Evolutionary conservation across 2,113 vertebrate genomes (phyloP), one percentile per base, ranked within the genome.

Genomic region (Hippocampus comes): DNA sequence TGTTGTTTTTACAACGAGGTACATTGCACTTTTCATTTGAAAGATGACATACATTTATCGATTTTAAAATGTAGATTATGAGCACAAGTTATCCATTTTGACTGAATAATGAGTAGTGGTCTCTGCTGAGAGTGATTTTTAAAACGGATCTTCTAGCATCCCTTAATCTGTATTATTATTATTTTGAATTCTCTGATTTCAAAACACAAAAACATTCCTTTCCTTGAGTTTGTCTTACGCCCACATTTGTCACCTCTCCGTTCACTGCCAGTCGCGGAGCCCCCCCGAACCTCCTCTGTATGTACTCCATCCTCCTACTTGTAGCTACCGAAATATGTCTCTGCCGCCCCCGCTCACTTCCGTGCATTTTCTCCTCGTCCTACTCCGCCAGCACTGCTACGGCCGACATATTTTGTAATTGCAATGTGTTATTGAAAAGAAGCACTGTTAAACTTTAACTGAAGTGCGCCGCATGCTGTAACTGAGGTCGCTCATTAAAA

Each of bases 231-330:
- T 80, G 74, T 83, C 59, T 80, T 71, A 55, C 85, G 23, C 89
- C 83, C 84, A 86, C 87, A 74, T 71, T 67, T 60, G 12, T 75
- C 57, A 82, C 84, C 80, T 85, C 85, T 66, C 74, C 78, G 82
- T 80, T 78, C 76, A 20, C 77, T 76, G 75, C 80, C 82, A 86
- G 81, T 18, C 57, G 15, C 17, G 25, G 14, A 30, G 57, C 27
- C 83, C 60, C 68, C 83, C 60, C 68, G 77, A 79, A 72, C 74
- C 63, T 43, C 41, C 63, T 73, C 74, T 80, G 76, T n/a, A 68
- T 80, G 76, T n/a, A 68, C 77, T 80, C 79, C 82, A 80, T 2
- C 86, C 80, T 84, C 89, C 89, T 82, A 87, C 87, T 76, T 73
- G 78, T 87, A 64, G 81, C 27, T 60, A 86, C 63, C 81, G 81